Evolutionary conservation across 2,113 vertebrate genomes (phyloP).

Genomic region (Serinus canaria): DNA sequence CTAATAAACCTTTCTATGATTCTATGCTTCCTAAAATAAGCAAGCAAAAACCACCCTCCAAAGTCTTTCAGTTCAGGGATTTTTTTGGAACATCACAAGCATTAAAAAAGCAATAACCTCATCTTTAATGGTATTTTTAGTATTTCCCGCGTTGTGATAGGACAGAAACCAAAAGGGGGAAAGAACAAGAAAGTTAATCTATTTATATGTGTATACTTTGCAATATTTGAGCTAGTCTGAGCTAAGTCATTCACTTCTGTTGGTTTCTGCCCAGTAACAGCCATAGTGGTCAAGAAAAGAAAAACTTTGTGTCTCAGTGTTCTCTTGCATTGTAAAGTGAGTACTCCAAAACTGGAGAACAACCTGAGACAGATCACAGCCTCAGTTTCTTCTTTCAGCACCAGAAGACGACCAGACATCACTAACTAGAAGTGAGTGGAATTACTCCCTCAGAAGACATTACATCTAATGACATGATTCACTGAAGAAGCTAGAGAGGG

Average conservation of each 20-base stretch:
- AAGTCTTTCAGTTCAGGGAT: not conserved
- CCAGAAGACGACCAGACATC: not conserved
- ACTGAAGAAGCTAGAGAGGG: not conserved
- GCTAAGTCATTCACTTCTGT: not conserved
- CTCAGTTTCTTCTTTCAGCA: not conserved
- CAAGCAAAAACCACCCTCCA: not conserved
- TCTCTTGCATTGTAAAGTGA: rapidly evolving
- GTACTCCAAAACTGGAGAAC: not conserved
- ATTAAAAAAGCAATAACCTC: not conserved
- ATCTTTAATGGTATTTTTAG: not conserved
- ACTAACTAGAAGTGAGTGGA: not conserved
- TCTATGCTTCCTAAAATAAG: not conserved
- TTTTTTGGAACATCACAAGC: not conserved
- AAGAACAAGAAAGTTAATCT: not conserved
- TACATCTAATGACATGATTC: not conserved
- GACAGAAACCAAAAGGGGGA: not conserved
- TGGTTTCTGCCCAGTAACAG: not conserved
- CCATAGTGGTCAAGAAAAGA: not conserved
- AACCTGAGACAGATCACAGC: not conserved
- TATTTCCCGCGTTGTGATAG: not conserved
- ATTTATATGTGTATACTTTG: not conserved
- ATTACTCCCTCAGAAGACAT: not conserved
- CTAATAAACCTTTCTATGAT: not conserved
- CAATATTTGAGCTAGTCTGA: not conserved
- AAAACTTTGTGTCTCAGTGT: not conserved